Conservation (phyloP, 2,113 vertebrate species). For the Phaethornis superciliosus region DNA sequence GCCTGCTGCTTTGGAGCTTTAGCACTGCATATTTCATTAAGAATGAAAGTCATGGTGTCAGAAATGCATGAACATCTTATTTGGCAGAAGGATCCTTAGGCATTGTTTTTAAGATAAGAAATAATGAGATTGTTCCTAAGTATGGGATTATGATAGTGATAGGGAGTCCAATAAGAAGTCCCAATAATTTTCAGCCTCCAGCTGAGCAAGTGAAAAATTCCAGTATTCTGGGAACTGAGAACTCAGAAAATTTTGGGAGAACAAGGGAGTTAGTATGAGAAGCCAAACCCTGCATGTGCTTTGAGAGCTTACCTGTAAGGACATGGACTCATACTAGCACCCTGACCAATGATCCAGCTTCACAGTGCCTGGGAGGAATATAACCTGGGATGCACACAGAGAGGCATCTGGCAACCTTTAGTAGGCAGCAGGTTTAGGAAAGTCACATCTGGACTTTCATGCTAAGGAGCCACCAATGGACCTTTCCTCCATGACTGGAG, state of each 20-base stretch:
- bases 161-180: neutral
- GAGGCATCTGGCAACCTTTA: neutral
- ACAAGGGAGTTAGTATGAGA: neutral
- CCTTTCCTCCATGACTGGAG: neutral
- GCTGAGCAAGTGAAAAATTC: neutral
- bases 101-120: neutral
- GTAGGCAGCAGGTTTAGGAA: neutral
- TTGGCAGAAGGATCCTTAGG: neutral
- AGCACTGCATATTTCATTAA: neutral
- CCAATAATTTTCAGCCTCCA: neutral
- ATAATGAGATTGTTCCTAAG: neutral
- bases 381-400: neutral
- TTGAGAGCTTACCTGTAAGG: neutral
- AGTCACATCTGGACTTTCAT: neutral
- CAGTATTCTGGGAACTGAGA: neutral
- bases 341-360: neutral
- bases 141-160: neutral
- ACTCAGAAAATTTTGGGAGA: neutral
- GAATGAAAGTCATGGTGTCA: neutral
- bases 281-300: rapidly evolving
- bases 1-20: neutral
- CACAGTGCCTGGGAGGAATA: neutral
- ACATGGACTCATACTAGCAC: neutral
- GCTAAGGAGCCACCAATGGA: neutral
- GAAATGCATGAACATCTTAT: neutral